These are phyloP conservation scores for Xestia rhomboidea DNA, from an alignment of 2,888 invertebrate genomes.

Conservation along the genomic window DNA sequence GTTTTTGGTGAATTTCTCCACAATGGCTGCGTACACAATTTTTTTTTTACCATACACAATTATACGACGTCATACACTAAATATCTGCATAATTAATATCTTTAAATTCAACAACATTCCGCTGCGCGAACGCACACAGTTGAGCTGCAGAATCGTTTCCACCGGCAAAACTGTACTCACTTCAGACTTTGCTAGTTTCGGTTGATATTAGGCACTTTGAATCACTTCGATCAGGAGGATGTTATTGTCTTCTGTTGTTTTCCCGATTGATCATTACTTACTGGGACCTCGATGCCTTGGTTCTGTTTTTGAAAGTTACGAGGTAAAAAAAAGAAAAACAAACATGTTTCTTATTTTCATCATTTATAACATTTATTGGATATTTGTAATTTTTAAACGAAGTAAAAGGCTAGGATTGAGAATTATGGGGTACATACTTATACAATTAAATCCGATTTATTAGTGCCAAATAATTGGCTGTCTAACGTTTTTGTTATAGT, in stretches of 20 bases:
- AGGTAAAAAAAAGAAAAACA: neutral
- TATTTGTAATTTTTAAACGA: constrained; percentile 8
- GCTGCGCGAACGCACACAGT: too few relatives aligned
- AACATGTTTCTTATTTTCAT: neutral
- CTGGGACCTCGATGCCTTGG: neutral
- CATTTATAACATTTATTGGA: constrained; percentile 40
- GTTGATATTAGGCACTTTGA: neutral
- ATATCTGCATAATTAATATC: too few relatives aligned
- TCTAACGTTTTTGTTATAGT: neutral
- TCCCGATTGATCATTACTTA: neutral
- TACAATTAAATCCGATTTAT: neutral
- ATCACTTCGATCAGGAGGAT: neutral
- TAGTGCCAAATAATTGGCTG: constrained; percentile 1
- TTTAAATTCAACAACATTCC: too few relatives aligned
- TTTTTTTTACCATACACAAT: too few relatives aligned
- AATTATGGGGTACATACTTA: constrained; percentile 1
- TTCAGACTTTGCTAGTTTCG: neutral
- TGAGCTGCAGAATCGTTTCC: too few relatives aligned
- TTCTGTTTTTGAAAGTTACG: neutral
- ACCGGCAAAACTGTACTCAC: too few relatives aligned
- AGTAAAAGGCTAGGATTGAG: constrained; percentile 17
- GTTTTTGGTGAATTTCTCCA: too few relatives aligned
- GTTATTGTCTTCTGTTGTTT: neutral
- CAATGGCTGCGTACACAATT: too few relatives aligned
- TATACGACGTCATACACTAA: too few relatives aligned